Conservation (phyloP, 2,113 vertebrate genomes). For the Psilopogon haemacephalus region DNA sequence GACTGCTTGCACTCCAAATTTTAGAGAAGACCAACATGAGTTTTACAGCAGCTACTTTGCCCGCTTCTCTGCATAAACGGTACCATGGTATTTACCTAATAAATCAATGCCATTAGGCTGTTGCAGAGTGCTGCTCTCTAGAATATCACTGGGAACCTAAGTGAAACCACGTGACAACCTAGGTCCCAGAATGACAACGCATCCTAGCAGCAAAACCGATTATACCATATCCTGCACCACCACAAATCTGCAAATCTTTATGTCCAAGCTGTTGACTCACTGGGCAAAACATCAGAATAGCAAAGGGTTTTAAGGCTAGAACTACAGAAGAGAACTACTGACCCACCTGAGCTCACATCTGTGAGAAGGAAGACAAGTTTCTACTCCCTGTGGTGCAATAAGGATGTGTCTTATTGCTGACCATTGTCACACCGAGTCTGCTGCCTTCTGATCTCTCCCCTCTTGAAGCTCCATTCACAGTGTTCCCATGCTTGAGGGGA, state of each 20-base stretch:
- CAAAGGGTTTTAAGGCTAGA: not conserved
- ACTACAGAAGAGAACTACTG: not conserved
- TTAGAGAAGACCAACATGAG: not conserved
- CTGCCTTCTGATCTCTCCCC: not conserved
- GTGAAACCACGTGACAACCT: not conserved
- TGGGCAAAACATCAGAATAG: not conserved
- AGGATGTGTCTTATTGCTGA: not conserved
- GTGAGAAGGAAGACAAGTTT: not conserved
- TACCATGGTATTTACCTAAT: not conserved
- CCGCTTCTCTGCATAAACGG: not conserved
- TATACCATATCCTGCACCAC: fast-evolving
- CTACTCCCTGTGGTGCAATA: not conserved
- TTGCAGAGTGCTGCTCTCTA: not conserved
- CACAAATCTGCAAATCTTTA: not conserved
- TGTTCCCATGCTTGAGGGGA: not conserved
- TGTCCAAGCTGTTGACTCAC: not conserved
- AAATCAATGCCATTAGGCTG: not conserved
- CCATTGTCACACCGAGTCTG: not conserved
- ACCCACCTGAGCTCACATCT: not conserved
- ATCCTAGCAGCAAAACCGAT: not conserved
- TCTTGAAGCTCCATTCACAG: not conserved
- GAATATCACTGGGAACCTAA: not conserved
- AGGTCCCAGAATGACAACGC: not conserved
- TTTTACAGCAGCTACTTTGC: not conserved
- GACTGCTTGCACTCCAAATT: not conserved